Percentiles rank a stretch among this genome's conserved stretches.
Conservation (phyloP, 2,888 invertebrate species). For the Aphodius sticticus region DNA sequence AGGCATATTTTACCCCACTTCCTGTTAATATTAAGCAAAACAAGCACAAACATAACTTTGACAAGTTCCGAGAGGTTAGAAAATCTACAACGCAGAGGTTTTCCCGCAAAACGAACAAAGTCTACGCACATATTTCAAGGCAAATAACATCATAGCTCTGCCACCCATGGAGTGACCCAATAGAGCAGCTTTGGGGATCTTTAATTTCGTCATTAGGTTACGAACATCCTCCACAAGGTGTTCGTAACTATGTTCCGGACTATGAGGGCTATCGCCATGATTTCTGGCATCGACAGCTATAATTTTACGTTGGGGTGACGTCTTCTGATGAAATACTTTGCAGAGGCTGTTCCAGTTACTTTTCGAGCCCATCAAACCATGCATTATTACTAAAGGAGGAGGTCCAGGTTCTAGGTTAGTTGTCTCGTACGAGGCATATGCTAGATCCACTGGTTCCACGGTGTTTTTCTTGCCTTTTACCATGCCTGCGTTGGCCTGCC, state of each 20-base stretch:
- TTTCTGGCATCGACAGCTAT: slow-evolving; percentile 90
- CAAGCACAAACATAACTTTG: not conserved
- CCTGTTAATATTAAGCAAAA: no score
- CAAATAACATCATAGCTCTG: slow-evolving; percentile 86
- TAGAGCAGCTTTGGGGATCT: slow-evolving; percentile 71
- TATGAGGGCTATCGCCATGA: slow-evolving; percentile 93
- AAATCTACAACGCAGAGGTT: not conserved
- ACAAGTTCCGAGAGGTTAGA: not conserved
- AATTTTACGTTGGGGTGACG: slow-evolving; percentile 73
- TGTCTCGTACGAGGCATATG: slow-evolving; percentile 72
- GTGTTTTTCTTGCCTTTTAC: not conserved
- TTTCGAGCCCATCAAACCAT: slow-evolving; percentile 88
- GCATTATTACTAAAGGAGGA: slow-evolving; percentile 75
- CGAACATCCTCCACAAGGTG: slow-evolving; percentile 79
- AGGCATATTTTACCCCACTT: no score
- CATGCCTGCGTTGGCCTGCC: not conserved
- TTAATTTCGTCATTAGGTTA: slow-evolving; percentile 69
- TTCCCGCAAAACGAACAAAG: slow-evolving; percentile 8
- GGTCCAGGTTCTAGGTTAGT: slow-evolving; percentile 53
- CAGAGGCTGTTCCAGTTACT: slow-evolving; percentile 86
- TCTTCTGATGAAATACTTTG: slow-evolving; percentile 71
- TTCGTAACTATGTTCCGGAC: slow-evolving; percentile 74
- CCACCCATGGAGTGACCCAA: slow-evolving; percentile 98
- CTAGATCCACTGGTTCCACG: slow-evolving; percentile 66
- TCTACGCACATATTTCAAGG: slow-evolving; percentile 72